phyloP scores from a whole-genome alignment of 2,888 invertebrate species.

The Syrista parreyssii region DNA sequence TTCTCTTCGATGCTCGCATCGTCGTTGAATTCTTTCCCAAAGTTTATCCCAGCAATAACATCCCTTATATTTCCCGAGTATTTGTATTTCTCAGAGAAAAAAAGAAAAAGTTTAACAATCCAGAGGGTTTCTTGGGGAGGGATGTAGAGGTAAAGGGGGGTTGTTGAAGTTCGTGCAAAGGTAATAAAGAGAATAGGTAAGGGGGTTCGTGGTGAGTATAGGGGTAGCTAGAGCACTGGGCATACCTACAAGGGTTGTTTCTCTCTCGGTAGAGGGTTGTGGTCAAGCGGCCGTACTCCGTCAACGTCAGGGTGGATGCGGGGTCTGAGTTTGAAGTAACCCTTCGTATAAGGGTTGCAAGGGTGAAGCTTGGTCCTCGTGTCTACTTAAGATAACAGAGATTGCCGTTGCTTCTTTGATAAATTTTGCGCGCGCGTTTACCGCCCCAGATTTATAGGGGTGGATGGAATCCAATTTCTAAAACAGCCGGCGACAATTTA shows the following conservation, averaged over 20 bases:
- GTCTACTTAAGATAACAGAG: slow-evolving; percentile 60
- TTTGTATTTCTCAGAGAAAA: no score
- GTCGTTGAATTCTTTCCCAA: no score
- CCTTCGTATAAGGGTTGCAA: slow-evolving; percentile 23
- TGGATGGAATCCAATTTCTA: slow-evolving; percentile 47
- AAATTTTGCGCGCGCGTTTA: slow-evolving; percentile 38
- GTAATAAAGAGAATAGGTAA: no score
- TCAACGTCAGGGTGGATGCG: slow-evolving; percentile 47
- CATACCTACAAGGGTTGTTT: not conserved
- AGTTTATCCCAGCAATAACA: no score
- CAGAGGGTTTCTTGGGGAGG: no score
- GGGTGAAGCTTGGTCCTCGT: slow-evolving; percentile 11
- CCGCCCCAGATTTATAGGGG: slow-evolving; percentile 44
- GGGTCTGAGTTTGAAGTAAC: slow-evolving; percentile 40
- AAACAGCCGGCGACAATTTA: slow-evolving; percentile 32
- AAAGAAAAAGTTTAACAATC: no score
- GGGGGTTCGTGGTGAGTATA: no score
- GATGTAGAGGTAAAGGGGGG: slow-evolving; percentile 11
- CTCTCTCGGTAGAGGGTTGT: not conserved
- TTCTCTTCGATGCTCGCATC: no score
- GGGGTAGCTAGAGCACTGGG: no score
- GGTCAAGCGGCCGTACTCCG: slow-evolving; percentile 36
- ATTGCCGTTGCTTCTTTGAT: slow-evolving; percentile 48
- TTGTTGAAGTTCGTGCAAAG: slow-evolving; percentile 27
- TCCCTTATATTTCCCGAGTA: no score